Evolutionary conservation across 2,113 vertebrate species (phyloP).

Genomic region (Setophaga coronata): DNA sequence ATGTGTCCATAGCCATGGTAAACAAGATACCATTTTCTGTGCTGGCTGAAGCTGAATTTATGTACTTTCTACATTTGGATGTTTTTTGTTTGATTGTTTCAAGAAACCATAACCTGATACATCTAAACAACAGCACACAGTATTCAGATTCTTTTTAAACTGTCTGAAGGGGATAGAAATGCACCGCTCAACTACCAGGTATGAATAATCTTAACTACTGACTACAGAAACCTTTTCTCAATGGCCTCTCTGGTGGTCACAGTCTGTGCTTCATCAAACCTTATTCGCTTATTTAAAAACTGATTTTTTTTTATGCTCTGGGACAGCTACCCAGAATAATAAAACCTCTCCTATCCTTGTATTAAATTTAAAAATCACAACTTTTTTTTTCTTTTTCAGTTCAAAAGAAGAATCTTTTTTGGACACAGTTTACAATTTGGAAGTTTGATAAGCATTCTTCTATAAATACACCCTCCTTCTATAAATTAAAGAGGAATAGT

Average conservation of each 20-base stretch:
- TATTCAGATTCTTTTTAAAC: not conserved
- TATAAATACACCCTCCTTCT: not conserved
- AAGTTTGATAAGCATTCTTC: not conserved
- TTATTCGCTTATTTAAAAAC: not conserved
- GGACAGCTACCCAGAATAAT: accelerated
- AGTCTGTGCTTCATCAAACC: not conserved
- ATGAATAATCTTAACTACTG: not conserved
- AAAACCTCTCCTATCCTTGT: not conserved
- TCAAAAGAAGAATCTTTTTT: not conserved
- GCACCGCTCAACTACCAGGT: not conserved
- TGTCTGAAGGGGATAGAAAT: not conserved
- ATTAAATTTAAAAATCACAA: not conserved
- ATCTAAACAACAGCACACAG: not conserved
- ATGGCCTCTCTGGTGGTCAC: not conserved
- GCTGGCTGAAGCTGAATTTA: not conserved
- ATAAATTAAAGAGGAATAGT: not conserved
- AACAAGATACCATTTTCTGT: not conserved
- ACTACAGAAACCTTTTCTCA: not conserved
- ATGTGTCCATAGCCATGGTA: not conserved
- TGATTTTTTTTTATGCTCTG: not conserved
- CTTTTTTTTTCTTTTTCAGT: not conserved
- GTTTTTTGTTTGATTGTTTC: not conserved
- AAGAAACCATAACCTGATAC: not conserved
- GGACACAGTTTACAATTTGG: not conserved
- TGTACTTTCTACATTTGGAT: not conserved